phyloP scores from a whole-genome alignment of 2,888 invertebrate genomes.

The Seira musarum region DNA sequence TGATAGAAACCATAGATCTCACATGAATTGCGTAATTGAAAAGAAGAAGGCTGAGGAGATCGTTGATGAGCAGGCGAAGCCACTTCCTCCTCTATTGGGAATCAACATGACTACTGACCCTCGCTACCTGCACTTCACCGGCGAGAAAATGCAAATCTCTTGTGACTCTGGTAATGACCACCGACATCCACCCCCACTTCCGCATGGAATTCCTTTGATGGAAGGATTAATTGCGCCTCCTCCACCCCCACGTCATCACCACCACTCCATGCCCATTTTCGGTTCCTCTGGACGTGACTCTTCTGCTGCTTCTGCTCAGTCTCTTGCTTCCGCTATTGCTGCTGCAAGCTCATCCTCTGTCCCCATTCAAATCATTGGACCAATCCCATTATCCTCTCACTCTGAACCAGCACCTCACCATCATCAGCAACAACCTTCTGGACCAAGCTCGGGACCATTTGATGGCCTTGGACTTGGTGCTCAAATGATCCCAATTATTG shows the following conservation, averaged over 20 bases:
- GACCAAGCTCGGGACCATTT: conserved; percentile 37
- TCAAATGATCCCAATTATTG: conserved; percentile 51
- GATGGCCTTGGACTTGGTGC: conserved; percentile 13
- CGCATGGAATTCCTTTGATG: not conserved
- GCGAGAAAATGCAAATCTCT: conserved; percentile 89
- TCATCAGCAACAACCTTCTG: conserved; percentile 7
- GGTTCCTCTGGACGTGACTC: conserved; percentile 36
- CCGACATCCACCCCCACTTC: conserved; percentile 72
- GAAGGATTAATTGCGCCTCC: not conserved
- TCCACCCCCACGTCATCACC: conserved; percentile 34
- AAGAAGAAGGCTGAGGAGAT: conserved; percentile 88
- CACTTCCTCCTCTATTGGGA: conserved; percentile 79
- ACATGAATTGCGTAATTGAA: conserved; percentile 93
- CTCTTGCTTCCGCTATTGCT: conserved; percentile 73
- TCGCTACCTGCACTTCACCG: conserved; percentile 81
- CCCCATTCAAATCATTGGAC: conserved; percentile 73
- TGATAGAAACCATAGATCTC: conserved; percentile 77
- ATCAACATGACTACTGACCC: conserved; percentile 82
- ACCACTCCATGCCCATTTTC: conserved; percentile 51
- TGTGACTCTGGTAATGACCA: conserved; percentile 87
- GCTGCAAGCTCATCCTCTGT: conserved; percentile 70
- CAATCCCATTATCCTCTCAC: conserved; percentile 63
- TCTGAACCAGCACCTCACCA: conserved; percentile 21
- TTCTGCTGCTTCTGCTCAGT: conserved; percentile 71
- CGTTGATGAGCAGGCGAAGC: conserved; percentile 82